Conservation (phyloP, 30 jellyfish, hydroid and myxozoan species). For the Euphysa ruthae region DNA sequence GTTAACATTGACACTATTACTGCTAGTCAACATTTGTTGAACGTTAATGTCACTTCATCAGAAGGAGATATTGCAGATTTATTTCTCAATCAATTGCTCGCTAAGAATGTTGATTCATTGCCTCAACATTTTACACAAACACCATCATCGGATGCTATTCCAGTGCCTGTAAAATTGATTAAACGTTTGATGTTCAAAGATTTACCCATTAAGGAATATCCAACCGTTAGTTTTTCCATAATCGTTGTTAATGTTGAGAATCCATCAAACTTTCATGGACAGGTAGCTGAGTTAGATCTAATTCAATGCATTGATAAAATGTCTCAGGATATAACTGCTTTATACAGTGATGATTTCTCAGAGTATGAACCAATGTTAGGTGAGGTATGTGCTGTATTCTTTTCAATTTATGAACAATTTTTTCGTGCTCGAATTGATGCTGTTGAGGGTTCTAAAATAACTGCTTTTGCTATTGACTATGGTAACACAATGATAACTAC, state of each 20-base stretch:
- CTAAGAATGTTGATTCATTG: too few relatives aligned
- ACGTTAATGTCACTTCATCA: too few relatives aligned
- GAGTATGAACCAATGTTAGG: constrained; percentile 36
- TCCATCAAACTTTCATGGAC: constrained; percentile 29
- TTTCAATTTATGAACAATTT: constrained; percentile 45
- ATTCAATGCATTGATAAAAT: background rate
- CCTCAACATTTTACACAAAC: too few relatives aligned
- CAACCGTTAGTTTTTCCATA: background rate
- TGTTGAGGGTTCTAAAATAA: constrained; percentile 18
- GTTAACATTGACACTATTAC: too few relatives aligned
- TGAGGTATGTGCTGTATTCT: constrained; percentile 70
- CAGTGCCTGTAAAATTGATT: background rate
- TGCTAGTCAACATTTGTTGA: too few relatives aligned
- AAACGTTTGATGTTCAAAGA: background rate
- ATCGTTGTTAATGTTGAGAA: background rate
- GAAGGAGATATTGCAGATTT: too few relatives aligned
- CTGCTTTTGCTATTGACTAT: constrained; percentile 40
- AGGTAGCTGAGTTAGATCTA: background rate
- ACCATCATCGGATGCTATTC: too few relatives aligned
- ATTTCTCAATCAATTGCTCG: too few relatives aligned
- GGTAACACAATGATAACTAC: constrained; percentile 52
- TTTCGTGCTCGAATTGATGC: constrained; percentile 53
- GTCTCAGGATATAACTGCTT: background rate
- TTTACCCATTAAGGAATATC: background rate
- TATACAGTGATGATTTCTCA: background rate